Base-by-base conservation (phyloP, 2,888 invertebrate genomes). In the Cheiracanthium punctorium region DNA sequence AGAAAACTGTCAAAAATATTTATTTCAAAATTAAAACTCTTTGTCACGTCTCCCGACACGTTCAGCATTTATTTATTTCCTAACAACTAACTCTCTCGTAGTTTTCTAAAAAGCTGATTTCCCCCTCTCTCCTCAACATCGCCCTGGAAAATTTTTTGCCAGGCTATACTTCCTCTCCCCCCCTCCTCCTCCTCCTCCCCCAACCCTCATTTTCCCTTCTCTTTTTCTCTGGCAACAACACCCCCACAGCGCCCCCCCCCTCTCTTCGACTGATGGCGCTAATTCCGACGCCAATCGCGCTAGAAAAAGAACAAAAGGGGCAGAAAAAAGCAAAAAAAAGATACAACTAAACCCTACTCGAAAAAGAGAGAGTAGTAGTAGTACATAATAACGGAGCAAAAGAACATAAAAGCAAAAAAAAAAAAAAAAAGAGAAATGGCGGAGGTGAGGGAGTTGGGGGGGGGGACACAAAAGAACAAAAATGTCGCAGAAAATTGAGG, bases 211-310 rank as follows among this genome's bases (percentile, higher is more conserved):
- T 37, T 37, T 37, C 4, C 37, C 10, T 4, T 37, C 37, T 4
- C 4, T 37, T 37, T 10, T 37, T 37, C 37, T 37, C 37, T 7
- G 10, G 10, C 37, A 10, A 37, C n/a, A 37, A 4, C 10, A 37
- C 10, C 37, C 37, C 37, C 10, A 37, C 37, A 7, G 4, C 58
- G 4, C 58, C 58, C 24, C 58, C 24, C 24, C 7, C 24, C 17
- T 12, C 24, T 58, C 17, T 48, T 7, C 43, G 2, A 7, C 79
- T 85, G 84, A 85, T 85, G 84, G 84, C 84, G 84, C 84, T 85
- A 85, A 85, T 85, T 85, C 79, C 58, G 84, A 79, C 84, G 84
- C 84, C 79, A 69, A 58, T 70, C 84, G 84, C 70, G 84, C 52
- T 69, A 85, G 74, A 69, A 85, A 85, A 79, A 79, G 73, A 76